Percentiles rank a stretch among this genome's conserved stretches.
Conservation (phyloP, 2,797 vertebrate species). For the Thalassophryne amazonica region DNA sequence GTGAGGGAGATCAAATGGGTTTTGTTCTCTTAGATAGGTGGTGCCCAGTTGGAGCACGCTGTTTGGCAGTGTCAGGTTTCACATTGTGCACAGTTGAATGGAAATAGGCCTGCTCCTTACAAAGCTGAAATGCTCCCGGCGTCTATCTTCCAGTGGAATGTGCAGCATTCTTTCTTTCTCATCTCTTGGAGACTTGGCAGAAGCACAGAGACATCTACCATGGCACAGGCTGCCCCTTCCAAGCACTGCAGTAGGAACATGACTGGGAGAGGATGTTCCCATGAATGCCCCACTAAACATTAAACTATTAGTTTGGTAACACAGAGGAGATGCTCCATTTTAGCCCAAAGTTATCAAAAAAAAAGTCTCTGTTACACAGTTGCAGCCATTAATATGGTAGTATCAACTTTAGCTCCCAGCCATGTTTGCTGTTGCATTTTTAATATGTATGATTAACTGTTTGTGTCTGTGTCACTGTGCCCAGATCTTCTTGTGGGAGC, state of each 20-base stretch:
- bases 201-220: constrained; percentile 38
- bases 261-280: constrained; percentile 44
- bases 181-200: constrained; percentile 69
- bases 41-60: constrained; percentile 31
- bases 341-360: constrained; percentile 23
- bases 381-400: too few species aligned
- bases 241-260: constrained; percentile 50
- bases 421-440: too few species aligned
- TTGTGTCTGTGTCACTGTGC: constrained; percentile 18
- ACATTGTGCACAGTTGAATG: constrained; percentile 69
- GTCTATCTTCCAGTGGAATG: constrained; percentile 70
- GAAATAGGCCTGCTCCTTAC: constrained; percentile 48
- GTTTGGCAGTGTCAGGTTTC: constrained; percentile 69
- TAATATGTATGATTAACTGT: constrained; percentile 17
- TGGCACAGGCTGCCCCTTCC: constrained; percentile 30
- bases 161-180: constrained; percentile 56
- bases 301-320: constrained; percentile 35
- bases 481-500: constrained; percentile 94
- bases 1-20: constrained; percentile 50
- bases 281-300: constrained; percentile 64
- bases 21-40: constrained; percentile 46
- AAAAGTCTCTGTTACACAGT: too few species aligned
- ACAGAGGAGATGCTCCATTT: constrained; percentile 7
- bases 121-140: constrained; percentile 51
- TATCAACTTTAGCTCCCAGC: too few species aligned